Evolutionary conservation across 2,797 vertebrate genomes (phyloP), one percentile per base, ranked within the genome.

Genomic region (Takifugu ocellatus): DNA sequence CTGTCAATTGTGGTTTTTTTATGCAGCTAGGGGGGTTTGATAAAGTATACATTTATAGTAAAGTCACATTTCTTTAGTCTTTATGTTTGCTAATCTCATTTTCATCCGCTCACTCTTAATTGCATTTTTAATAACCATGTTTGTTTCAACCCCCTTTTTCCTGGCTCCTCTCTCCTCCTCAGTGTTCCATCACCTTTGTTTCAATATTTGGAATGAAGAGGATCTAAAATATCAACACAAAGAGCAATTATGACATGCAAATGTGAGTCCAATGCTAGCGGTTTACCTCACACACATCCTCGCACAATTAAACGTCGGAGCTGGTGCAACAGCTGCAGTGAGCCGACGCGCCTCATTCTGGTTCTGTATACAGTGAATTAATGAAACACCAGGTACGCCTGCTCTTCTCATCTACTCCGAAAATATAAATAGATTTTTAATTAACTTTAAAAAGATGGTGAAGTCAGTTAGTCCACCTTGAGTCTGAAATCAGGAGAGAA

Each of bases 281-380:
- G 78, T 74, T 83, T 77, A 65, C 76, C 56, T 69, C 69, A 61
- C 77, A 68, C 68, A 70, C 61, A 74, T 68, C 51, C 59, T 75
- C 73, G 52, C 68, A 50, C 51, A 47, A 57, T 77, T 59, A 79
- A 63, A 76, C 33, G 48, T 42, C 24, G 36, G 29, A 66, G 66
- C 65, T 56, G 6, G 46, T 59, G 68, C 25, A 75, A 61, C 74
- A 81, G 76, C 74, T 85, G 80, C 59, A 49, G 55, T 53, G 65
- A 51, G 68, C 0, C 31, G 21, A 25, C 33, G 48, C 63, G 44
- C 61, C 47, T 64, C 63, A 68, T 60, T 70, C 55, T 54, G 52
- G 59, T 50, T 39, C 53, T 49, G 68, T 61, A 48, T 54, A 63
- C 58, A 63, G 51, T 50, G 39, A 39, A n/a, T 75, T 62, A 68